Evolutionary conservation across 1,140 invertebrate genomes (phyloP), one percentile per base, ranked within the genome.

Genomic region (Akabosia matsudoensis): DNA sequence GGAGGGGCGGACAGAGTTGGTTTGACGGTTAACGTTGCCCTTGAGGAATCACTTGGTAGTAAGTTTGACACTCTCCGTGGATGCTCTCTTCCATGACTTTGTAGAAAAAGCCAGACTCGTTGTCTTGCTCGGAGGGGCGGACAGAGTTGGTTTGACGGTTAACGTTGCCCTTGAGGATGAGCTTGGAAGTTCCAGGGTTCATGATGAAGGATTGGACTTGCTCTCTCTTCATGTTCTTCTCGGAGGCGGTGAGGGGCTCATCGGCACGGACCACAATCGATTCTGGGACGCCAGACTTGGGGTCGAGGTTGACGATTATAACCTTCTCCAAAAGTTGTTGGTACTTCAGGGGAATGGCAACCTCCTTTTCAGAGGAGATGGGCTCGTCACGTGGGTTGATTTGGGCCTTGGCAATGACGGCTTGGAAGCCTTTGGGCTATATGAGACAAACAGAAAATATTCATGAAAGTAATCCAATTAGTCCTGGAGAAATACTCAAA

Each of bases 21-120:
- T 78, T 28, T 78, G 71, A 24, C 80, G 78, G 77, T 81, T 78
- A 24, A 81, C 26, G 73, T 81, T 81, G 24, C 80, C 80, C n/a
- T 78, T 64, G 24, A 81, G 30, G 28, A 81, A n/a, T n/a, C n/a
- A n/a, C n/a, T 33, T 74, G 76, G 80, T 81, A 81, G 73, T 81
- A 81, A 70, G 78, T 77, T 24, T 79, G 73, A 52, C 74, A 77
- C 33, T 77, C 70, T 64, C 79, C 79, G 24, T 79, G 76, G 30
- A 81, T 73, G 71, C 76, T 71, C 34, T 79, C 56, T 75, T 81
- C 80, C 67, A 78, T 67, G 28, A 67, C 61, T 67, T 81, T 73
- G 70, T 75, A 81, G 75, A 81, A 81, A 71, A 73, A 79, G n/a
- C 80, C 80, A 45, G 75, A 70, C 33, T 79, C 76, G 37, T 78